Percentiles rank a stretch among this genome's conserved stretches.
These are phyloP conservation scores for Phytoseiulus persimilis DNA, from an alignment of 2,888 invertebrate species.

Conservation along the genomic window DNA sequence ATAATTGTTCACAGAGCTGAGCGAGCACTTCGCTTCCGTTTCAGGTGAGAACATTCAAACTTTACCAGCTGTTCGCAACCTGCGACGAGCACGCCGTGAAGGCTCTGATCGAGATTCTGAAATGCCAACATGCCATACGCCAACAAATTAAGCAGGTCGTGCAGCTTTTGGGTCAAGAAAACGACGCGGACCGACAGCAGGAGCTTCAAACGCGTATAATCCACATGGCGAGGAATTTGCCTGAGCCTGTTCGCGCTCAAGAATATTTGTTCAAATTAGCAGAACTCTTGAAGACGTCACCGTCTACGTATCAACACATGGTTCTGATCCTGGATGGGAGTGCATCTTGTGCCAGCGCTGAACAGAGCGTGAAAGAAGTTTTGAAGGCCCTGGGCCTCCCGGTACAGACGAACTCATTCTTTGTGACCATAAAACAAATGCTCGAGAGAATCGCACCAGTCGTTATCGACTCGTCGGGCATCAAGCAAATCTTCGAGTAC, in stretches of 20 bases:
- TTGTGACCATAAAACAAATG: conserved; percentile 89
- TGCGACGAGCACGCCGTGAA: conserved; percentile 91
- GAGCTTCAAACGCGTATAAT: conserved; percentile 56
- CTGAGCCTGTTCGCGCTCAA: conserved; percentile 82
- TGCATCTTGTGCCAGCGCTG: conserved; percentile 44
- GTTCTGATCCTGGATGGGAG: conserved; percentile 44
- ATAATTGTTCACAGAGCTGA: too few relatives aligned
- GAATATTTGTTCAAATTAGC: conserved; percentile 18
- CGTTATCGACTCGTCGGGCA: conserved; percentile 81
- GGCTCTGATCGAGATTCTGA: conserved; percentile 82
- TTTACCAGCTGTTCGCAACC: conserved; percentile 81
- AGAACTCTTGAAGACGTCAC: background rate
- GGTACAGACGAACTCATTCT: conserved; percentile 86
- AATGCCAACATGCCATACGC: conserved; percentile 64
- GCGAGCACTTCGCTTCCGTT: background rate
- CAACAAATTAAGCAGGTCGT: conserved; percentile 38
- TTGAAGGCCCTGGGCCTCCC: conserved; percentile 87
- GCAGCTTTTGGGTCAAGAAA: conserved; percentile 48
- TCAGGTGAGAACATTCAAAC: conserved; percentile 67
- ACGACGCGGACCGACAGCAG: conserved; percentile 53
- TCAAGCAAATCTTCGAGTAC: conserved; percentile 44
- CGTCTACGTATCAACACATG: conserved; percentile 44
- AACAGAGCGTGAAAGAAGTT: conserved; percentile 57
- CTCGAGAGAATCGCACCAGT: conserved; percentile 89
- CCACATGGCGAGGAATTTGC: conserved; percentile 69